Evolutionary conservation across 2,888 invertebrate species (phyloP).

Genomic region (Anoplius nigerrimus): DNA sequence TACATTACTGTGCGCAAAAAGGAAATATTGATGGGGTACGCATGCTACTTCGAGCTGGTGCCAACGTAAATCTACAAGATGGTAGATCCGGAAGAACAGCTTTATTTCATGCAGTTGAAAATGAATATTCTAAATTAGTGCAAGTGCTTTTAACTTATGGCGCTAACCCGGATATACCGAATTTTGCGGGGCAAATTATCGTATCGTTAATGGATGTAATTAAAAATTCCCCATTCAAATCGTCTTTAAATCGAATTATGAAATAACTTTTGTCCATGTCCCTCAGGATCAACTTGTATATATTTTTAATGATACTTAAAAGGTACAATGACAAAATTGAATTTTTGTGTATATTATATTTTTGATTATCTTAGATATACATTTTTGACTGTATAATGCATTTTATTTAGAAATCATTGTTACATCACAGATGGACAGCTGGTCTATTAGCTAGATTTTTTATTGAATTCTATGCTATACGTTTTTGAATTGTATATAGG

Average conservation of each 20-base stretch:
- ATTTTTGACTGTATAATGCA: too few species aligned
- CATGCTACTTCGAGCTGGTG: conserved; percentile 55
- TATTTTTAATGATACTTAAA: too few species aligned
- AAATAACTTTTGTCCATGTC: too few species aligned
- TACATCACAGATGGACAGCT: too few species aligned
- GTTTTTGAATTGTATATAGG: too few species aligned
- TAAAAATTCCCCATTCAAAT: conserved; percentile 51
- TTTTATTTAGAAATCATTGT: too few species aligned
- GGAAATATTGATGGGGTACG: conserved; percentile 56
- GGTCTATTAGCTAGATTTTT: too few species aligned
- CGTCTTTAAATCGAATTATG: conserved; percentile 26
- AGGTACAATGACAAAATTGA: too few species aligned
- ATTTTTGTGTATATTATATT: too few species aligned
- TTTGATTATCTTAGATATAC: too few species aligned
- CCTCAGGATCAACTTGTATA: too few species aligned
- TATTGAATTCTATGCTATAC: too few species aligned
- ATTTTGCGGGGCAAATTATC: conserved; percentile 64
- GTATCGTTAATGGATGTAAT: conserved; percentile 55
- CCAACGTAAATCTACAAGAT: conserved; percentile 63
- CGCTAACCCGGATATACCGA: conserved; percentile 59
- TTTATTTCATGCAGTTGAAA: conserved; percentile 68
- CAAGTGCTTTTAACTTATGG: conserved; percentile 53
- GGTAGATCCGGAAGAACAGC: conserved; percentile 67
- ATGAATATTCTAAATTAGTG: conserved; percentile 47
- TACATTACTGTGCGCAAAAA: conserved; percentile 66